Evolutionary conservation across 2,888 invertebrate species (phyloP).

Genomic region (Morinoia aosen): DNA sequence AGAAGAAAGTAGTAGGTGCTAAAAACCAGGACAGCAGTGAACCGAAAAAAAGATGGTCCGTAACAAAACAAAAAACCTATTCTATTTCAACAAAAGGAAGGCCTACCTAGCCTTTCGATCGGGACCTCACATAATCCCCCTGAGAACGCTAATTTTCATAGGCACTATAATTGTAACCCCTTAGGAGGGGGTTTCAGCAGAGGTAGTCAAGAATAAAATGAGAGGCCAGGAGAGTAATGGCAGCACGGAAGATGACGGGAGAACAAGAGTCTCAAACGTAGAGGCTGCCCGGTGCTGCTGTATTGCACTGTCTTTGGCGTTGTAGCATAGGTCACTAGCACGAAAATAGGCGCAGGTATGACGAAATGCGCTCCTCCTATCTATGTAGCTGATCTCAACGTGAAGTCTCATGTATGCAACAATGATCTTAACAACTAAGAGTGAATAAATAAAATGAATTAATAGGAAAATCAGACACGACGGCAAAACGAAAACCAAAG

Average conservation of each 20-base stretch:
- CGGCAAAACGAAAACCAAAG: neutral
- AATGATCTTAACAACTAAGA: neutral
- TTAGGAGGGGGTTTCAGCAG: neutral
- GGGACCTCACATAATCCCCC: no score
- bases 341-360: neutral
- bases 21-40: no score
- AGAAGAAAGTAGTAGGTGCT: no score
- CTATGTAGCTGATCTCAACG: neutral
- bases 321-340: neutral
- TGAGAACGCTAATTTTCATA: no score
- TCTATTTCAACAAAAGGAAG: no score
- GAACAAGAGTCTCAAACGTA: neutral
- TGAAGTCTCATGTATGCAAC: neutral
- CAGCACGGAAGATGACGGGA: neutral
- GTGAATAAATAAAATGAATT: conserved; percentile 5
- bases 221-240: no score
- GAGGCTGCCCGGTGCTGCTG: neutral
- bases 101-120: no score
- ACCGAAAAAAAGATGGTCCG: no score
- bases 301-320: conserved; percentile 10
- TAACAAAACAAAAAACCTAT: no score
- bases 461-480: neutral
- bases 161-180: no score
- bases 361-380: neutral
- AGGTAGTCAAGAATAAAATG: neutral